phyloP scores from a whole-genome alignment of 2,888 invertebrate species.

The Epiblema foenella region DNA sequence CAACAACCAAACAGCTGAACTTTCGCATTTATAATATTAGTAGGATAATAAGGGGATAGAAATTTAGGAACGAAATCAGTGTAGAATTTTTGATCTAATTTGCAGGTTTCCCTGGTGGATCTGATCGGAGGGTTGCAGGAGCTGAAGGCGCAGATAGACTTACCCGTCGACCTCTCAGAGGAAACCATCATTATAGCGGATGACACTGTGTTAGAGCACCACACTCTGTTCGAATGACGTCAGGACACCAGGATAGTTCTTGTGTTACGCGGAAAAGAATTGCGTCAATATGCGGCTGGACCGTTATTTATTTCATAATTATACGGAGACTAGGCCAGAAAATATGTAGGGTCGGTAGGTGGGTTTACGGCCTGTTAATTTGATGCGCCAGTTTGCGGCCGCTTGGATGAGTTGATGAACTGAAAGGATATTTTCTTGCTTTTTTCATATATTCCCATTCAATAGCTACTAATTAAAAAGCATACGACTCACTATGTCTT shows the following conservation, averaged over 20 bases:
- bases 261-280: background rate
- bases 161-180: constrained; percentile 71
- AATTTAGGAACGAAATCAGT: background rate
- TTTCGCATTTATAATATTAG: too few relatives aligned
- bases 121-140: constrained; percentile 74
- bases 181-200: constrained; percentile 74
- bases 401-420: too few relatives aligned
- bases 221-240: constrained; percentile 69
- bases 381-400: too few relatives aligned
- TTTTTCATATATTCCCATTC: too few relatives aligned
- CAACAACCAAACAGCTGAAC: too few relatives aligned
- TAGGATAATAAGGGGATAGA: too few relatives aligned
- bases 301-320: background rate
- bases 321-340: background rate
- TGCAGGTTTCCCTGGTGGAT: constrained; percentile 68
- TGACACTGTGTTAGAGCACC: constrained; percentile 74
- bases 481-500: too few relatives aligned
- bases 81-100: constrained; percentile 33
- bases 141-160: constrained; percentile 73
- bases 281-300: background rate
- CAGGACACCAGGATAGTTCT: background rate
- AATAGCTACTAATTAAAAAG: too few relatives aligned
- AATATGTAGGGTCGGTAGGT: too few relatives aligned
- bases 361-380: too few relatives aligned
- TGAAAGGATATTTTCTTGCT: too few relatives aligned